Evolutionary conservation across 2,888 invertebrate species (phyloP).

Genomic region (Barypeithes pellucidus): DNA sequence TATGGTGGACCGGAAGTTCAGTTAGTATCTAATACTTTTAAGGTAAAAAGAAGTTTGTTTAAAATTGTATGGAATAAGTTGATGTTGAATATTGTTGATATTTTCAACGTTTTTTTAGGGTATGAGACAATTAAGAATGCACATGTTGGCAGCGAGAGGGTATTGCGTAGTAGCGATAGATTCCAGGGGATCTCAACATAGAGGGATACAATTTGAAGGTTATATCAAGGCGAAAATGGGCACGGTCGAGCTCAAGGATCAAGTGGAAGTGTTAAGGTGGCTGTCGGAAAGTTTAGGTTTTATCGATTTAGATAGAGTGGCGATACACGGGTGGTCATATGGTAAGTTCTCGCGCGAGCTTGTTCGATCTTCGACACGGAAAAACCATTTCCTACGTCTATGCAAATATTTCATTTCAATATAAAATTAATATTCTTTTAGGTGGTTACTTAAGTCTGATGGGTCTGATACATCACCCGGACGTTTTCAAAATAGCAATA

Average conservation of each 20-base stretch:
- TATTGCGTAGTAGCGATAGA: slow-evolving; percentile 97
- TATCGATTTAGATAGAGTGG: slow-evolving; percentile 93
- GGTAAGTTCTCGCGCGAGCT: no score
- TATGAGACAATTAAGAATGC: slow-evolving; percentile 92
- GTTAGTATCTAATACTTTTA: slow-evolving; percentile 95
- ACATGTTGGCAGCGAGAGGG: slow-evolving; percentile 95
- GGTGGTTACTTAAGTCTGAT: slow-evolving; percentile 96
- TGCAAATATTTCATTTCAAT: no score
- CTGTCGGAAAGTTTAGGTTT: slow-evolving; percentile 87
- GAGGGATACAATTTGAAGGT: slow-evolving; percentile 94
- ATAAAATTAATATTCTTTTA: slow-evolving; percentile 61
- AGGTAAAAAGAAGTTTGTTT: slow-evolving; percentile 79
- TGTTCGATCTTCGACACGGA: no score
- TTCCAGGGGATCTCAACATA: slow-evolving; percentile 94
- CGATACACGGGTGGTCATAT: slow-evolving; percentile 99
- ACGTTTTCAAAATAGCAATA: slow-evolving; percentile 95
- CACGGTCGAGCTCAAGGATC: slow-evolving; percentile 93
- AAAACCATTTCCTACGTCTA: no score
- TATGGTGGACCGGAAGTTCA: slow-evolving; percentile 99
- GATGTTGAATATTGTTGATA: no score
- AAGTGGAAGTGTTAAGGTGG: slow-evolving; percentile 92
- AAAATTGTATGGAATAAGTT: no score
- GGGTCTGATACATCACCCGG: slow-evolving; percentile 93
- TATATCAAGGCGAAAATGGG: slow-evolving; percentile 94
- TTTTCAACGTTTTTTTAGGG: slow-evolving; percentile 81